Evolutionary conservation across 2,888 invertebrate species (phyloP).

Genomic region (Julus scanicus): DNA sequence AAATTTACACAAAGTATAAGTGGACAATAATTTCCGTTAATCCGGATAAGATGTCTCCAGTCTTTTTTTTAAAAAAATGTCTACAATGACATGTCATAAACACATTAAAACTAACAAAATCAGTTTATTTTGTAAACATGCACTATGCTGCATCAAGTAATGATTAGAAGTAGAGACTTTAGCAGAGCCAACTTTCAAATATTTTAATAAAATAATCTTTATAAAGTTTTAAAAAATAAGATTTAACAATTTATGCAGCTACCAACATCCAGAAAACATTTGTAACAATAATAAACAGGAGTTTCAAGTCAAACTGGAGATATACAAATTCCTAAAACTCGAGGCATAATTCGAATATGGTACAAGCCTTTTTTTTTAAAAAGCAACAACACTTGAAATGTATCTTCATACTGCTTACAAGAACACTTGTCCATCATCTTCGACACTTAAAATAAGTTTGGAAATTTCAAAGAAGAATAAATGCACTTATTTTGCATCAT

Average conservation of each 20-base stretch:
- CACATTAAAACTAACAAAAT: too few relatives aligned
- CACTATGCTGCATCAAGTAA: neutral
- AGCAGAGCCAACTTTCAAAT: neutral
- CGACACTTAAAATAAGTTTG: slow-evolving; percentile 1
- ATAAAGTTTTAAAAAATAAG: slow-evolving; percentile 19
- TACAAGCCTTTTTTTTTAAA: neutral
- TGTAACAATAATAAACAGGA: neutral
- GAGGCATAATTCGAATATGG: neutral
- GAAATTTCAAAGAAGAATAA: slow-evolving; percentile 3
- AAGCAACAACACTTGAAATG: neutral
- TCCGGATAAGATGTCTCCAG: too few relatives aligned
- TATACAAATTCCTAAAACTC: neutral
- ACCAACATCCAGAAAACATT: neutral
- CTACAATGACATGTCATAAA: too few relatives aligned
- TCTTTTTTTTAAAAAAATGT: too few relatives aligned
- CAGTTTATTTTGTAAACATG: too few relatives aligned
- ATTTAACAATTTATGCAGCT: neutral
- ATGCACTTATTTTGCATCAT: slow-evolving; percentile 18
- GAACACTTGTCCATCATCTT: slow-evolving; percentile 2
- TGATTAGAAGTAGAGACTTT: neutral
- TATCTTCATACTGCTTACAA: slow-evolving; percentile 4
- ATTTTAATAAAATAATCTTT: neutral
- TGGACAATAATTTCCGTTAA: too few relatives aligned
- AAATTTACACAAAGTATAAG: too few relatives aligned
- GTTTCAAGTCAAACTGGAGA: too few relatives aligned